Base-by-base conservation (phyloP, 2,888 invertebrate genomes). In the Phasia obesa region DNA sequence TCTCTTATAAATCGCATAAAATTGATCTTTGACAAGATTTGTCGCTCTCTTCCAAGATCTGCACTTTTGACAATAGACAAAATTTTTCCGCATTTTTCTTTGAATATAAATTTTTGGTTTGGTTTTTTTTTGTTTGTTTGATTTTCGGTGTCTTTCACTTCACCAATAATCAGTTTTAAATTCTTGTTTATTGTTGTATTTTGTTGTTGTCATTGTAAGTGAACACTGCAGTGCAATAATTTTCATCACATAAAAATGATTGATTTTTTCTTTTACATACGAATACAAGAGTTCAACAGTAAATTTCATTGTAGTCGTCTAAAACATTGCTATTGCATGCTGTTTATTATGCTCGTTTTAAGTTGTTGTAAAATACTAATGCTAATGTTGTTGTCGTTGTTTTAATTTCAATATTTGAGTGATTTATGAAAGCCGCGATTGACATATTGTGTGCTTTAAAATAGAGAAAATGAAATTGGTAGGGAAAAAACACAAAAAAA, bases 381-480 rank as follows among this genome's bases (percentile, higher is more conserved):
- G 21, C 47, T 53, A 51, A 31, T 42, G 15, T 35, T n/a, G 17
- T 17, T 82, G 55, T 70, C 35, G 65, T 49, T 64, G 53, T 59
- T 70, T 55, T 57, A 64, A 60, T 59, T 74, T 69, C 47, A 75
- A 67, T 83, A 55, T 83, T 71, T 76, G 79, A 75, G 71, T 83
- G 79, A 83, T 79, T 83, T 83, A 83, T 71, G 70, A 60, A 83
- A 71, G 59, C 75, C 79, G 67, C 65, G 53, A 75, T 71, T 83
- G 83, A 83, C 83, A 79, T 79, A 79, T 83, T 79, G 83, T 75
- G 70, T 67, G 73, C 25, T 67, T 47, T 49, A 55, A 67, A 27
- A 53, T 11, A 55, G 27, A 42, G 44, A 7, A 19, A 47, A 47
- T 4, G n/a, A 42, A 3, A 35, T 35, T 35, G 35, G 27, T 27